phyloP scores from a whole-genome alignment of 2,888 invertebrate genomes.

The Antheraea assamensis region DNA sequence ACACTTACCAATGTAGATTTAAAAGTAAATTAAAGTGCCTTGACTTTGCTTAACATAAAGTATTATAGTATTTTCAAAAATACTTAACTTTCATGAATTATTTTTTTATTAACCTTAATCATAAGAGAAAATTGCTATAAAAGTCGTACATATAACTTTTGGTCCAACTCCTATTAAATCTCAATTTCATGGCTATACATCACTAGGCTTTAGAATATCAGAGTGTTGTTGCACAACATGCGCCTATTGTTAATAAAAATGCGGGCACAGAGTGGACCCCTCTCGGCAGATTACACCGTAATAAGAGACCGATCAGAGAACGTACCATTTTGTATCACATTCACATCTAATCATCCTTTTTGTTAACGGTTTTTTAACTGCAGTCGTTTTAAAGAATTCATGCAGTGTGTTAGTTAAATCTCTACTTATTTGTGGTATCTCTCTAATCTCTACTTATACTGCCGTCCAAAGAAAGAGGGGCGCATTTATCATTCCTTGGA shows the following conservation, averaged over 20 bases:
- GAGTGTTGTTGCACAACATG: conserved; percentile 68
- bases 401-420: background rate
- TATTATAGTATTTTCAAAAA: no score
- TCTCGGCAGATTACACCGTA: conserved; percentile 66
- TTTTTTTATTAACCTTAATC: background rate
- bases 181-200: background rate
- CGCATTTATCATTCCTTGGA: no score
- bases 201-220: conserved; percentile 10
- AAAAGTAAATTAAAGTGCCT: no score
- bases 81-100: background rate
- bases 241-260: conserved; percentile 58
- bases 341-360: conserved; percentile 30
- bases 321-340: conserved; percentile 45
- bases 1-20: no score
- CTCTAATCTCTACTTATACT: no score
- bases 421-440: no score
- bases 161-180: background rate
- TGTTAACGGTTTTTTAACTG: background rate
- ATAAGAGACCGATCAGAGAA: conserved; percentile 67
- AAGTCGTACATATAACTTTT: background rate
- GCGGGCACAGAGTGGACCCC: conserved; percentile 57
- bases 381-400: background rate
- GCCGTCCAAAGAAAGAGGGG: no score
- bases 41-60: no score
- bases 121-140: background rate